Evolutionary conservation across 2,888 invertebrate genomes (phyloP).

Genomic region (Temnothorax ravouxi): DNA sequence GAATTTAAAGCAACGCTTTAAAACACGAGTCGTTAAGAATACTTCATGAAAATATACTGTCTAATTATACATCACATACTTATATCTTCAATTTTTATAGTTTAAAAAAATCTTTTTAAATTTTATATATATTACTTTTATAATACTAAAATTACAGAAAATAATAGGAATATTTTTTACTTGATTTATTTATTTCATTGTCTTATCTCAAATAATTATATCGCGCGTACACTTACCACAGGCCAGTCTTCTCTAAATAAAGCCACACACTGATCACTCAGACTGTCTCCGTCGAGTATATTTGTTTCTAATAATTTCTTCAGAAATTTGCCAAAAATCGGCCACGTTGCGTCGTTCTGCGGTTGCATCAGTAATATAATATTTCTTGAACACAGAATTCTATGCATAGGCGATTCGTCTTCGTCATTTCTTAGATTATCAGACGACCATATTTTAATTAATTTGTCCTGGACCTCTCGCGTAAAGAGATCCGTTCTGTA

Average conservation of each 20-base stretch:
- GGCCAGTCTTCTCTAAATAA: slow-evolving; percentile 91
- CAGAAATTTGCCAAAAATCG: slow-evolving; percentile 78
- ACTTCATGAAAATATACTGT: not conserved
- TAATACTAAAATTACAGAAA: not conserved
- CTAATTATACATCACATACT: not conserved
- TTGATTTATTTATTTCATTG: not conserved
- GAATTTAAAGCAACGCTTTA: not conserved
- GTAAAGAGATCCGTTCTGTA: slow-evolving; percentile 78
- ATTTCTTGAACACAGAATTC: slow-evolving; percentile 83
- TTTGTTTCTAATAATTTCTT: slow-evolving; percentile 87
- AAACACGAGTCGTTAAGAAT: not conserved
- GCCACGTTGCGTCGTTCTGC: slow-evolving; percentile 76
- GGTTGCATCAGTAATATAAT: slow-evolving; percentile 79
- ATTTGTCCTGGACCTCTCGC: slow-evolving; percentile 75
- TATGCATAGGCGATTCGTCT: slow-evolving; percentile 76
- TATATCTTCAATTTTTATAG: not conserved
- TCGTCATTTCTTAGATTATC: slow-evolving; percentile 69
- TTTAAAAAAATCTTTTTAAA: not conserved
- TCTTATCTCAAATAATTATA: not conserved
- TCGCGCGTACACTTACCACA: slow-evolving; percentile 85
- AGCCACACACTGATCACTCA: slow-evolving; percentile 90
- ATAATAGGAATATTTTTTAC: not conserved
- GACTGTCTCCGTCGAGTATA: slow-evolving; percentile 88
- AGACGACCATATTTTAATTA: slow-evolving; percentile 82
- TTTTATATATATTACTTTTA: slow-evolving; percentile 20